Evolutionary conservation across 1,140 invertebrate species (phyloP), one percentile per base, ranked within the genome.

Genomic region (Drosophila biarmipes): DNA sequence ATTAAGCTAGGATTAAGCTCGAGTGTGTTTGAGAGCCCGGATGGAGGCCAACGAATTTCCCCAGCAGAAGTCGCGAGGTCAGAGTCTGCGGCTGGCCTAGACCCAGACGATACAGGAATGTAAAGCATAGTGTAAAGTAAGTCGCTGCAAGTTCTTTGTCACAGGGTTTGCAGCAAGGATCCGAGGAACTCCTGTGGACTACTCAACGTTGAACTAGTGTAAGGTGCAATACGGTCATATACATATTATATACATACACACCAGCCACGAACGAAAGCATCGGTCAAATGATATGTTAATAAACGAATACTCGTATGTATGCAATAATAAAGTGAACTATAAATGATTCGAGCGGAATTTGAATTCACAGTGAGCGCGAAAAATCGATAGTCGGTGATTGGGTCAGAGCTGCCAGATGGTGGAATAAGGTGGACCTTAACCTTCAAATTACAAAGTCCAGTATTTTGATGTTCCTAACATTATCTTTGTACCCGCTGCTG

Each of bases 21-120:
- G 52, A 45, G n/a, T 19, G 40, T 43, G 21, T 43, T 43, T 43
- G 42, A 53, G 38, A 14, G 24, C 4, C 38, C 2, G 8, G 49
- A 57, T 69, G 62, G 58, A 73, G 71, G 80, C 80, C 85, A 87
- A 80, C 80, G 73, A 85, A 84, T 84, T 90, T 80, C 68, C 56
- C 78, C 73, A 86, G 43, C 61, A 84, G 40, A 72, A 66, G 63
- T 43, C 64, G 24, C 17, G 8, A 12, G 24, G 21, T 56, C 57
- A 27, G 57, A 19, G 61, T 37, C 27, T 27, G 43, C 19, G 56
- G 21, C 34, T 64, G 59, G 40, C 42, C 58, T 19, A 58, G 49
- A 56, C 69, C 42, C 48, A 69, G 67, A 48, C 56, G 63, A 71
- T 71, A 71, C 67, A 71, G 67, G 67, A 69, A 71, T 71, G 67